These are phyloP conservation scores for Helicolenus hilgendorfi DNA, from an alignment of 2,797 vertebrate genomes.

Conservation along the genomic window DNA sequence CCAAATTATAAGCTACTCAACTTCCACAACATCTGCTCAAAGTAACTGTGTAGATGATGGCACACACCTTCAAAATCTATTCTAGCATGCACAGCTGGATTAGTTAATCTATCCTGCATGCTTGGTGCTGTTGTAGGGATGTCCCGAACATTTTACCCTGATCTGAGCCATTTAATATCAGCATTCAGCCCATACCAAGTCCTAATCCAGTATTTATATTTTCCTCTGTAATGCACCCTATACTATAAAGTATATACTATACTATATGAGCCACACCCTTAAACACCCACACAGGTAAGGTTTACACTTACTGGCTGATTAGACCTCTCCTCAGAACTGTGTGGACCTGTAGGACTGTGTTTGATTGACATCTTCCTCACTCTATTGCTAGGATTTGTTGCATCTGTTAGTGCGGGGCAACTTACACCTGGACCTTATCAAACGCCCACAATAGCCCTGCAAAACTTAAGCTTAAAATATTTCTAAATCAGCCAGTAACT, in stretches of 20 bases:
- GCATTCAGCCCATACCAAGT: conserved; percentile 13
- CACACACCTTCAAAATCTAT: conserved; percentile 54
- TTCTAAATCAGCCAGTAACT: conserved; percentile 28
- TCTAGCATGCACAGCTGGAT: conserved; percentile 74
- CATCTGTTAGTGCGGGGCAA: not conserved
- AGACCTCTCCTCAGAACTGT: not conserved
- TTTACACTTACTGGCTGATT: conserved; percentile 23
- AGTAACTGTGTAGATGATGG: conserved; percentile 20
- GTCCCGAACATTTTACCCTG: conserved; percentile 34
- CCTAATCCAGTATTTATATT: conserved; percentile 46
- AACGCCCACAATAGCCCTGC: not conserved
- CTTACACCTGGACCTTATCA: not conserved
- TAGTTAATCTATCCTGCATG: conserved; percentile 64
- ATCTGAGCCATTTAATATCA: not conserved
- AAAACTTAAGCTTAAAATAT: not conserved
- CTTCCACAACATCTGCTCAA: conserved; percentile 43
- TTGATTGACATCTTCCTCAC: not conserved
- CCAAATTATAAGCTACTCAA: conserved; percentile 36
- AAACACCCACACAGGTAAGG: conserved; percentile 1
- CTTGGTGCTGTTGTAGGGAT: conserved; percentile 59
- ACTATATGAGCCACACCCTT: not conserved
- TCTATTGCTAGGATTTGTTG: not conserved
- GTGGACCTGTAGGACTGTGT: not conserved
- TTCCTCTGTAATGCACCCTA: not conserved
- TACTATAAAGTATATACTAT: not conserved